Base-by-base conservation (phyloP, 2,113 vertebrate species). In the Corydoras sp. region DNA sequence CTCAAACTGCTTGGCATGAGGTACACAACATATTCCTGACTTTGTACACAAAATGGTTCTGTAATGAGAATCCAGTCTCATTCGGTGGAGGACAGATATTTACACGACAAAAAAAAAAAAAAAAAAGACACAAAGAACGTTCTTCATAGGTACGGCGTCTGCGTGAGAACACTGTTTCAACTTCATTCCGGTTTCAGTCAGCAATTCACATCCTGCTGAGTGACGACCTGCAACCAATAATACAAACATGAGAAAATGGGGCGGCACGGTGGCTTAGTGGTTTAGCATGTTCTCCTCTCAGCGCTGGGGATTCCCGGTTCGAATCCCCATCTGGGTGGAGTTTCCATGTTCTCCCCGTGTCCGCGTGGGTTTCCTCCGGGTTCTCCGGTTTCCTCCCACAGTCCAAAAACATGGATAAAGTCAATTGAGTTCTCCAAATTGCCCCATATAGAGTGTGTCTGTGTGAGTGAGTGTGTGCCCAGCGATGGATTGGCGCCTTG, bases 1-100 rank as follows among this genome's bases (percentile, higher is more conserved):
- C 49, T 35, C 70, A 58, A 30, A 35, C 62, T 63, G 56, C 54
- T 68, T 68, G 60, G 61, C 55, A 58, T 76, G 77, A 79, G 77
- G 77, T 79, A 67, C 65, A 80, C 56, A 58, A 65, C 56, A 30
- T 50, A 35, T 55, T 56, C 62, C 2, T 13, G 49, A 71, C 29
- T 48, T 69, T 72, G 58, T 66, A 65, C 67, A 66, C 32, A 53
- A 31, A 68, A 51, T 31, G 70, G 13, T 53, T 65, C 59, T 29
- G 60, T 29, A 53, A 67, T 68, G 79, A 80, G 79, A 80, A 76
- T 61, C 79, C 79, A 76, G 79, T 62, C 79, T 80, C 79, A 68
- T 65, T 51, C 58, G 18, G 24, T n/a, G 29, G 12, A 15, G 53
- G 43, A 48, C 14, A 49, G 43, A 29, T 35, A 63, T 31, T 65